A percentile compares a stretch with the other conserved stretches of the same genome.
phyloP scores from a whole-genome alignment of 2,888 invertebrate genomes.

The Spodoptera picta region DNA sequence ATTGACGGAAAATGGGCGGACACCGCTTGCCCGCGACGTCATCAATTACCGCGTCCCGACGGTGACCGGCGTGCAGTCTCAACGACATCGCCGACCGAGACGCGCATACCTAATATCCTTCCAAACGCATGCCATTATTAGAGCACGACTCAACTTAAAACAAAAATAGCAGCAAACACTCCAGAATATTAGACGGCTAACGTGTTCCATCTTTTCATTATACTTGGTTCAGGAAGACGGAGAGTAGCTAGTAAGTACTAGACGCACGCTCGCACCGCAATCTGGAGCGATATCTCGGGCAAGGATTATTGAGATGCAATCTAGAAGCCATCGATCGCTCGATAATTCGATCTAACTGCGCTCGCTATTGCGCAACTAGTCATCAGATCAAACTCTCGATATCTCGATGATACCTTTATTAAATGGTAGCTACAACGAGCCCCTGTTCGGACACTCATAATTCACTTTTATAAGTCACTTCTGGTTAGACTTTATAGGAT shows the following conservation, averaged over 20 bases:
- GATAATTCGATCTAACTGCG: constrained; percentile 86
- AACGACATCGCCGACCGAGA: constrained; percentile 70
- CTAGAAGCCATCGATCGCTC: constrained; percentile 84
- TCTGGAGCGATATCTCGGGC: constrained; percentile 79
- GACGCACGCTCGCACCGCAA: constrained; percentile 74
- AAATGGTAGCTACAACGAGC: constrained; percentile 77
- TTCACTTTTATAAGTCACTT: constrained; percentile 57
- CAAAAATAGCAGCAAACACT: constrained; percentile 49
- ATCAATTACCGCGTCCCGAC: constrained; percentile 87
- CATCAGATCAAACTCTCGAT: constrained; percentile 81
- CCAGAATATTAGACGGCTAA: constrained; percentile 20
- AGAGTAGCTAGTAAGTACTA: constrained; percentile 61
- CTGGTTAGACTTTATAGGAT: constrained; percentile 47
- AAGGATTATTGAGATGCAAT: constrained; percentile 87
- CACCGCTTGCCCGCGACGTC: constrained; percentile 87
- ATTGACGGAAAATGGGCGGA: constrained; percentile 89
- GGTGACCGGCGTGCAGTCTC: constrained; percentile 80
- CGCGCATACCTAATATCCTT: constrained; percentile 82
- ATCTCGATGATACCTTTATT: constrained; percentile 84
- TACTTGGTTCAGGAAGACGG: constrained; percentile 75
- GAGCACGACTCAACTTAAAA: constrained; percentile 59
- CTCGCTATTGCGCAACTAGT: constrained; percentile 80
- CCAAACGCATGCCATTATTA: constrained; percentile 73
- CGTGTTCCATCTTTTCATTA: constrained; percentile 63
- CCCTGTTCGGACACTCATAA: constrained; percentile 55